Evolutionary conservation across 2,888 invertebrate genomes (phyloP).

Genomic region (Aphodius sticticus): DNA sequence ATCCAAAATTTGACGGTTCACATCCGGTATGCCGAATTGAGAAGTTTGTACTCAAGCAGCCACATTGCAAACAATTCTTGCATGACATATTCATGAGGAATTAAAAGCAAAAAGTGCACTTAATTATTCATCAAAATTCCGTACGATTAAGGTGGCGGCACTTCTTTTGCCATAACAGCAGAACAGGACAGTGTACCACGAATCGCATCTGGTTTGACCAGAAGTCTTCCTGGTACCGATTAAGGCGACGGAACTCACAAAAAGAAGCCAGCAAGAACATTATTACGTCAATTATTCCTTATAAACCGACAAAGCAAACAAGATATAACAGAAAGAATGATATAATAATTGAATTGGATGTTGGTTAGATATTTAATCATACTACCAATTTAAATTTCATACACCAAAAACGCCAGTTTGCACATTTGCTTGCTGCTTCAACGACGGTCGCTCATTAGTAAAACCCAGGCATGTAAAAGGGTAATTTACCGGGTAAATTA

Average conservation of each 20-base stretch:
- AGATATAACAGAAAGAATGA: no score
- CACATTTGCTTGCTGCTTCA: no score
- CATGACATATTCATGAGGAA: slow-evolving; percentile 17
- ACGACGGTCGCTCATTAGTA: no score
- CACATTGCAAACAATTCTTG: not conserved
- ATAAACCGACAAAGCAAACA: not conserved
- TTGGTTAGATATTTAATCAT: no score
- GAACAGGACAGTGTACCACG: not conserved
- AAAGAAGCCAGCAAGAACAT: not conserved
- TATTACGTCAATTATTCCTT: not conserved
- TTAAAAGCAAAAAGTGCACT: slow-evolving; percentile 13
- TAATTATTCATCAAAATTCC: slow-evolving; percentile 26
- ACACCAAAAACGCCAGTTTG: no score
- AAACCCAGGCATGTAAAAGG: no score
- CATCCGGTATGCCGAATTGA: no score
- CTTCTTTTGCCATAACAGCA: not conserved
- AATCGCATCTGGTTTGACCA: not conserved
- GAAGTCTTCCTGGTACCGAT: not conserved
- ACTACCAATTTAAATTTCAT: no score
- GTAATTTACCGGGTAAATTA: no score
- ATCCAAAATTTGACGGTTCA: no score
- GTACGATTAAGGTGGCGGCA: not conserved
- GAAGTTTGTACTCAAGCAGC: no score
- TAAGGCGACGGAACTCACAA: not conserved
- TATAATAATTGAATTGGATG: no score